These are phyloP conservation scores for Lethrus apterus DNA, from an alignment of 1,140 invertebrate genomes.

Conservation along the genomic window DNA sequence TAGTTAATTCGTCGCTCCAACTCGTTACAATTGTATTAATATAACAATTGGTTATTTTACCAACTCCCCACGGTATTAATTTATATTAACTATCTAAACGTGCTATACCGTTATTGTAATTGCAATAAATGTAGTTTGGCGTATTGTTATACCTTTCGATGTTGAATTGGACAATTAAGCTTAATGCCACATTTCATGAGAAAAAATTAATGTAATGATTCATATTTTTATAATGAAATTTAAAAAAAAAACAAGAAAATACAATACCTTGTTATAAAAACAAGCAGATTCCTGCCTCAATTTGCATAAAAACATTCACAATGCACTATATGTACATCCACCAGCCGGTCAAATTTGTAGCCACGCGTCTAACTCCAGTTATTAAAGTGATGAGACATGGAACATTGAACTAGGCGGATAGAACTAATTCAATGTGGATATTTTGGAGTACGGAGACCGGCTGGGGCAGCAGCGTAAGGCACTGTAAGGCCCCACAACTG, in stretches of 20 bases:
- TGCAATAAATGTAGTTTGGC: background rate
- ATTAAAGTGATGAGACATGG: background rate
- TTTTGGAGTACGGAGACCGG: no score
- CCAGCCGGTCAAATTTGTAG: conserved; percentile 10
- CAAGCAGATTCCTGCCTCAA: conserved; percentile 2
- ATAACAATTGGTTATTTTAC: no score
- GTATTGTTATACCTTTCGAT: no score
- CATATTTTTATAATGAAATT: no score
- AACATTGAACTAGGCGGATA: background rate
- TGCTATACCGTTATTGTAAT: no score
- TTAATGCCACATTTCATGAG: no score
- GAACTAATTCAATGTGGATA: background rate
- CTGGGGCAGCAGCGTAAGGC: conserved; percentile 6
- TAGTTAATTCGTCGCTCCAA: no score
- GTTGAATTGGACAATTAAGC: no score
- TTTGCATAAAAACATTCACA: conserved; percentile 15
- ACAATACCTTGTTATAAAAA: conserved; percentile 8
- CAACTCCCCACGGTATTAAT: no score
- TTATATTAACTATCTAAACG: no score
- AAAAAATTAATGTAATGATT: no score
- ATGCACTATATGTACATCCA: background rate
- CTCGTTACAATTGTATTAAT: no score
- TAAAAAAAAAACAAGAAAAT: background rate
- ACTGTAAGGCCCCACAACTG: conserved; percentile 3
- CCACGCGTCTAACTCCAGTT: background rate